Percentiles rank a stretch among this genome's conserved stretches.
phyloP scores from a whole-genome alignment of 2,888 invertebrate genomes.

The Polia nebulosa region DNA sequence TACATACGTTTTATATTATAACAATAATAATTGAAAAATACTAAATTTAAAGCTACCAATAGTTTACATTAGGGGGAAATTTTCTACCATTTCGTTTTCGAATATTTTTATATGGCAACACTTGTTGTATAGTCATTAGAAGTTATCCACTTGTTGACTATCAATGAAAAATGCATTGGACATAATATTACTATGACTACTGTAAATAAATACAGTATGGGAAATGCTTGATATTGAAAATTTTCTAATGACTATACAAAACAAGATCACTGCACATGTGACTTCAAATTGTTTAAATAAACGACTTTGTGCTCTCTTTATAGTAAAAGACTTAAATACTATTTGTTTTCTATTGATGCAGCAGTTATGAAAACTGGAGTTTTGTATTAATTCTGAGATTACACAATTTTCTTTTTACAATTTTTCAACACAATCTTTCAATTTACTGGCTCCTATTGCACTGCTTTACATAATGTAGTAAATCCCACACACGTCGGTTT shows the following conservation, averaged over 20 bases:
- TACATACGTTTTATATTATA: conserved; percentile 57
- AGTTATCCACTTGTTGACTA: background rate
- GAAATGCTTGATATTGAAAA: background rate
- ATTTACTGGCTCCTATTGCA: no score
- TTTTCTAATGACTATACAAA: conserved; percentile 35
- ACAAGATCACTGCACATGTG: conserved; percentile 48
- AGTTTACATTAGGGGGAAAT: conserved; percentile 45
- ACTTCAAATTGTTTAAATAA: conserved; percentile 17
- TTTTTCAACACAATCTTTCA: no score
- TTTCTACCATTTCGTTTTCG: conserved; percentile 53
- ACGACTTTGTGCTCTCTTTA: conserved; percentile 11
- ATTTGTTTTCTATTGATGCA: no score
- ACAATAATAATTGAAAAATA: conserved; percentile 62
- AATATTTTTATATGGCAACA: conserved; percentile 51
- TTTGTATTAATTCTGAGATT: no score
- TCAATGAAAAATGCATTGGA: conserved; percentile 5
- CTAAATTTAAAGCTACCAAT: conserved; percentile 65
- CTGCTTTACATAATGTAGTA: no score
- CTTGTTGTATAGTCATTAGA: conserved; percentile 33
- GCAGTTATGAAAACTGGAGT: no score
- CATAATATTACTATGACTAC: background rate
- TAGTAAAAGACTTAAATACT: no score
- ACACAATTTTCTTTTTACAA: no score
- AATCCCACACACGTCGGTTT: no score
- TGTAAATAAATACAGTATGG: background rate